Evolutionary conservation across 2,113 vertebrate species (phyloP), one percentile per base, ranked within the genome.

Genomic region (Bufo gargarizans): DNA sequence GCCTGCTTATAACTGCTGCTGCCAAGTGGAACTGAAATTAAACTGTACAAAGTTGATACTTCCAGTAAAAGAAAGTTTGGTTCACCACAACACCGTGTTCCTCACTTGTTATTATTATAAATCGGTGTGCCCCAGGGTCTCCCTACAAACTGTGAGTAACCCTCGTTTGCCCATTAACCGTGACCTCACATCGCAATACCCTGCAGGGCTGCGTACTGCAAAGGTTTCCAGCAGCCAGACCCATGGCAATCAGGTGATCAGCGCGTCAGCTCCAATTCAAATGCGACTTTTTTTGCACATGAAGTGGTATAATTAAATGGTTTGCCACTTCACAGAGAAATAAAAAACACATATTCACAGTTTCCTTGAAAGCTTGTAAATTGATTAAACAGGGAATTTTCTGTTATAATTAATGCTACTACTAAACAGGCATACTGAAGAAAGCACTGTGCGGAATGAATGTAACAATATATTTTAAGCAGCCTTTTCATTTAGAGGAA

Each of bases 311-410:
- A 82, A 82, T 65, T 65, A 65, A 82, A 82, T 65, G 43, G 19
- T 19, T 65, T 45, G 20, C 59, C 59, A 79, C n/a, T 56, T 79
- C 6, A 33, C 11, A 22, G 20, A 79, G 77, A 22, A 22, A 79
- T n/a, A 79, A 55, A 79, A 79, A 53, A 61, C 78, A 81, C 22
- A 43, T 56, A 59, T 81, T 81, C 78, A 61, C 78, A 81, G 78
- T 81, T 81, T 81, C 19, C 56, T 61, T 3, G 33, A 45, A 81
- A 14, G 56, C 78, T 61, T 79, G 77, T 56, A 79, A 79, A 79
- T 33, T 56, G 77, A 79, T 56, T 22, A 79, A 79, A 79, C 50
- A 33, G 49, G 77, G 77, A 79, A 56, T 22, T 79, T 14, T 50
- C 33, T 79, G 77, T 55, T 79, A 79, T 55, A 79, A 79, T 22